Conservation (phyloP, 2,888 invertebrate species). For the Cloeon dipterum region DNA sequence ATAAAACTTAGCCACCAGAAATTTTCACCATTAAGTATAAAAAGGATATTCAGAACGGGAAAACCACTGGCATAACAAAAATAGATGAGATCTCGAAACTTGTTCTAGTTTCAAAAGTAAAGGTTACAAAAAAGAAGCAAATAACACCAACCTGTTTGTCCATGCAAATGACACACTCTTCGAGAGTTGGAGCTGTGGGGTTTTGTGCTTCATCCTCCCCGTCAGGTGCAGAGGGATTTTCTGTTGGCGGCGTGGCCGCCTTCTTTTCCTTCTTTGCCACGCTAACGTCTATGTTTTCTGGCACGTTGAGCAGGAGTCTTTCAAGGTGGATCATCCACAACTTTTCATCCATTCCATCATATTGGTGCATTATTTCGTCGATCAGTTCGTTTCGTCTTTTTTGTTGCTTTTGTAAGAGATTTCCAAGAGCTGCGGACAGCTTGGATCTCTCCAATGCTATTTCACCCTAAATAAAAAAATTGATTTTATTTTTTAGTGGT, state of each 20-base stretch:
- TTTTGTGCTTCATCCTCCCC: not conserved
- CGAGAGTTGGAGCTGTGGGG: not conserved
- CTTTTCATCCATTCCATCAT: not conserved
- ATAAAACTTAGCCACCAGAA: too few species aligned
- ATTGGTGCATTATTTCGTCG: constrained; percentile 25
- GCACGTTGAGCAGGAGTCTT: not conserved
- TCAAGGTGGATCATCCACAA: not conserved
- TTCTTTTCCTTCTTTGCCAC: not conserved
- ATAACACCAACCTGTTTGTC: not conserved
- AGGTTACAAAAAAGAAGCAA: too few species aligned
- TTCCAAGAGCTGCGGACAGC: constrained; percentile 39
- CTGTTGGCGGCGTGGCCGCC: not conserved
- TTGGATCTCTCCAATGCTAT: constrained; percentile 40
- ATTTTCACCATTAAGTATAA: too few species aligned
- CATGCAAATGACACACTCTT: not conserved
- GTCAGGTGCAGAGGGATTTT: not conserved
- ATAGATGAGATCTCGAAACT: too few species aligned
- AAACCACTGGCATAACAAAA: too few species aligned
- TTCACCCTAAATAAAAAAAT: constrained; percentile 28
- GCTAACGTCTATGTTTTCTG: not conserved
- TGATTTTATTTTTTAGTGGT: too few species aligned
- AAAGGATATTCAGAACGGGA: too few species aligned
- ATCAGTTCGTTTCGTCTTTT: constrained; percentile 38
- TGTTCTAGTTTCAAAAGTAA: too few species aligned
- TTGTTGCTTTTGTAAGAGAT: constrained; percentile 41